Percentiles rank a stretch among this genome's conserved stretches.
Evolutionary conservation across 2,888 invertebrate genomes (phyloP).

Genomic region (Luffia ferchaultella): DNA sequence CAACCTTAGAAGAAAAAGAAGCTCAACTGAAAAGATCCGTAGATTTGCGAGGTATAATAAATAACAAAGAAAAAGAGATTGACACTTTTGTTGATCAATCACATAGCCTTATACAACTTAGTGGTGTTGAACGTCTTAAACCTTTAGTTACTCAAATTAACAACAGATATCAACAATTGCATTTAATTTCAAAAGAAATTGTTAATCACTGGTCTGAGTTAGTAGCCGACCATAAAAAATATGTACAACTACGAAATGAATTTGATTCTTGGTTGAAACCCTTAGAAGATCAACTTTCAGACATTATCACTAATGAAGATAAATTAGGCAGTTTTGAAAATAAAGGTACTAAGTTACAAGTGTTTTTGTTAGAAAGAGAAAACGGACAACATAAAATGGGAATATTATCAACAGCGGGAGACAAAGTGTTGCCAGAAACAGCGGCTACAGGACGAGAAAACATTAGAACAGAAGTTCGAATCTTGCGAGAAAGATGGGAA

Average conservation of each 20-base stretch:
- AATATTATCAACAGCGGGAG: conserved; percentile 79
- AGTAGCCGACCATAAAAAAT: conserved; percentile 83
- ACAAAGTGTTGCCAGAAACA: conserved; percentile 91
- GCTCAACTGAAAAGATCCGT: conserved; percentile 75
- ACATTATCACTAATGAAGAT: conserved; percentile 71
- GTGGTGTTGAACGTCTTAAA: conserved; percentile 85
- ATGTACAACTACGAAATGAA: conserved; percentile 77
- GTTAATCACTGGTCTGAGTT: conserved; percentile 85
- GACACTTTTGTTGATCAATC: conserved; percentile 90
- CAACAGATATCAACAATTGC: conserved; percentile 83
- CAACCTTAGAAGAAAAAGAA: conserved; percentile 83
- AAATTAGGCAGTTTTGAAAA: conserved; percentile 72
- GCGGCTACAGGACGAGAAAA: conserved; percentile 90
- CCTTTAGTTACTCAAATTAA: conserved; percentile 90
- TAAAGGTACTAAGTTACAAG: conserved; percentile 73
- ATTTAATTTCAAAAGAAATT: conserved; percentile 84
- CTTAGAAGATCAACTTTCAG: conserved; percentile 72
- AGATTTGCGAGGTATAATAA: conserved; percentile 77
- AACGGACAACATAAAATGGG: conserved; percentile 83
- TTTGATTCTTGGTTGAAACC: conserved; percentile 81
- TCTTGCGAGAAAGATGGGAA: conserved; percentile 88
- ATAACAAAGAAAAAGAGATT: conserved; percentile 83
- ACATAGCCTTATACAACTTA: conserved; percentile 84
- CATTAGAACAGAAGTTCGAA: conserved; percentile 84
- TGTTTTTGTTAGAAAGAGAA: conserved; percentile 80